A percentile compares a stretch with the other conserved stretches of the same genome.
Conservation (phyloP, 2,113 vertebrate species). For the Artemisiospiza belli region DNA sequence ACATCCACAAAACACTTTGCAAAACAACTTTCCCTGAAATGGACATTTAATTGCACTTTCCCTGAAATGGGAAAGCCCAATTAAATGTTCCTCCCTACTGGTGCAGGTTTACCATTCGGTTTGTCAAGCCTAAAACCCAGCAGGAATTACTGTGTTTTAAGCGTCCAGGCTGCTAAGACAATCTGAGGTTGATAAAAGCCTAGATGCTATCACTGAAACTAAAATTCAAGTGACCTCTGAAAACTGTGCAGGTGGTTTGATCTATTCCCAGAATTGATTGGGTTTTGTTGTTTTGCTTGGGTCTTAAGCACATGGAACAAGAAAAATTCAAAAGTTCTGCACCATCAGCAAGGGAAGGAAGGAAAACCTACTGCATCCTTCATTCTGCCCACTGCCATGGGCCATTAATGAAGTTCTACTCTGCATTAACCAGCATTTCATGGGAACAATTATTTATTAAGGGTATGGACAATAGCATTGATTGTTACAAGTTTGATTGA, state of each 20-base stretch:
- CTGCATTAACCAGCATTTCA: neutral
- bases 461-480: conserved; percentile 46
- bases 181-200: too few relatives aligned
- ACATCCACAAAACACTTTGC: neutral
- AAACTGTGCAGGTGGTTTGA: neutral
- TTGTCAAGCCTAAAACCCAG: too few relatives aligned
- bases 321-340: neutral
- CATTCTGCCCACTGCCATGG: neutral
- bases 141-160: too few relatives aligned
- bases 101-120: too few relatives aligned
- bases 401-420: neutral
- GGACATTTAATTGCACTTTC: neutral
- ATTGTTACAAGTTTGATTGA: conserved; percentile 65
- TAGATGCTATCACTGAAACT: neutral
- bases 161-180: too few relatives aligned
- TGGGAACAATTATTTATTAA: conserved; percentile 27
- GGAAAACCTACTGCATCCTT: neutral
- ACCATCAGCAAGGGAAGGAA: neutral
- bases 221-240: neutral
- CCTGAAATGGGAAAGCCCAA: neutral
- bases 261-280: neutral
- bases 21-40: neutral
- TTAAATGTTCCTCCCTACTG: too few relatives aligned
- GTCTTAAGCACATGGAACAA: neutral
- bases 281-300: neutral